Percentiles rank a stretch among this genome's conserved stretches.
Evolutionary conservation across 2,797 vertebrate genomes (phyloP).

Genomic region (Syncerus caffer): DNA sequence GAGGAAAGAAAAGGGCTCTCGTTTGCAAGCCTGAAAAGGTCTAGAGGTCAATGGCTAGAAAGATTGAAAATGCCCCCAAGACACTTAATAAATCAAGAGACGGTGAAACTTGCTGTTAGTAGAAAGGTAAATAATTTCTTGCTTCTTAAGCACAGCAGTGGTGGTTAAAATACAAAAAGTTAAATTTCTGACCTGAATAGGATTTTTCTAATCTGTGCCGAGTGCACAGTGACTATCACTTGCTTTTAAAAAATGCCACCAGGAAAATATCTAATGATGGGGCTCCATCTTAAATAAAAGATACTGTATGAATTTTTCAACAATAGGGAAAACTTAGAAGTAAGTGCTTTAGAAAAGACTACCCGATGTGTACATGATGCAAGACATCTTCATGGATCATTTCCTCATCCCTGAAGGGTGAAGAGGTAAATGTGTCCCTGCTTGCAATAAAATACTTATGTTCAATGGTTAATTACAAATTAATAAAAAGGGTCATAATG

Average conservation of each 20-base stretch:
- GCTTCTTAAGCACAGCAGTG: constrained; percentile 42
- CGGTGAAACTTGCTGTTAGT: background rate
- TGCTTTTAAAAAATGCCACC: constrained; percentile 48
- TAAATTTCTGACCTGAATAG: constrained; percentile 50
- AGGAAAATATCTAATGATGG: constrained; percentile 62
- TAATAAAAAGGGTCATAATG: background rate
- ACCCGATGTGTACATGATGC: background rate
- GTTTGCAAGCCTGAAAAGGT: background rate
- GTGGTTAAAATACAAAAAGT: constrained; percentile 44
- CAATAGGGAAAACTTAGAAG: background rate
- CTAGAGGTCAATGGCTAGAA: constrained; percentile 29
- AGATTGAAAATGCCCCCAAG: constrained; percentile 49
- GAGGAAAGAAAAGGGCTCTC: background rate
- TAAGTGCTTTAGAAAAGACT: background rate
- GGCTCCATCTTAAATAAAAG: constrained; percentile 52
- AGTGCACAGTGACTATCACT: constrained; percentile 20
- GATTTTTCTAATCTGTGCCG: constrained; percentile 29
- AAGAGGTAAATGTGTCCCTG: background rate
- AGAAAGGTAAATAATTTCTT: constrained; percentile 46
- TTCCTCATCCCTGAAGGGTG: background rate
- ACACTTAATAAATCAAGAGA: constrained; percentile 49
- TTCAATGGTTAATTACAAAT: background rate
- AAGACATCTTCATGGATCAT: background rate
- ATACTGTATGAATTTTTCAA: constrained; percentile 8
- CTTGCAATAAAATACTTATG: background rate